These are phyloP conservation scores for Drosophila paranaensis DNA, from an alignment of 2,888 invertebrate genomes.

Conservation along the genomic window DNA sequence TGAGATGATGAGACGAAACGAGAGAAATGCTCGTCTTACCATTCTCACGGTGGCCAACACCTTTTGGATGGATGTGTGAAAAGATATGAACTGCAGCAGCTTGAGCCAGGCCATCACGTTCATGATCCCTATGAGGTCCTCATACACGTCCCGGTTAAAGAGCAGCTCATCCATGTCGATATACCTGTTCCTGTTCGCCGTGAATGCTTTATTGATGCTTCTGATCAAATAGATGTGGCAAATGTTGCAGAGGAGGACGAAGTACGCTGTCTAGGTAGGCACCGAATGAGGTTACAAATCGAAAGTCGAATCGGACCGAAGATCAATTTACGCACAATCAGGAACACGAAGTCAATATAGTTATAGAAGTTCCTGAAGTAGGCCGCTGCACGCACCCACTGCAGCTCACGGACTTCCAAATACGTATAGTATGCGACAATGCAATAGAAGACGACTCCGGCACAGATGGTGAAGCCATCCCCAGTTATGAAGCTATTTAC, in stretches of 20 bases:
- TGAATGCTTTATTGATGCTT: not conserved
- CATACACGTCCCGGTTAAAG: slow-evolving; percentile 11
- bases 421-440: slow-evolving; percentile 25
- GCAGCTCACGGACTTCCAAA: slow-evolving; percentile 18
- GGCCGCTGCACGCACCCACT: rapidly evolving
- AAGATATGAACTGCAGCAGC: slow-evolving; percentile 19
- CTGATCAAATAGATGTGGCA: slow-evolving; percentile 17
- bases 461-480: rapidly evolving
- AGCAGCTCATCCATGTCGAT: slow-evolving; percentile 13
- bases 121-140: not conserved
- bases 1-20: too few species aligned
- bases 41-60: not conserved
- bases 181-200: not conserved
- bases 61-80: slow-evolving; percentile 22
- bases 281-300: not conserved
- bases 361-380: slow-evolving; percentile 7
- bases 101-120: slow-evolving; percentile 19
- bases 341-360: slow-evolving; percentile 1
- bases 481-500: not conserved
- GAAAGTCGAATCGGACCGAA: too few species aligned
- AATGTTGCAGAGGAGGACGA: slow-evolving; percentile 8
- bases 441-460: not conserved
- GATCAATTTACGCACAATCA: slow-evolving; percentile 15
- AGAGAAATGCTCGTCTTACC: slow-evolving; percentile 3
- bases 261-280: slow-evolving; percentile 18